These are phyloP conservation scores for Podarcis lilfordi DNA, from an alignment of 2,797 vertebrate species.

Conservation along the genomic window DNA sequence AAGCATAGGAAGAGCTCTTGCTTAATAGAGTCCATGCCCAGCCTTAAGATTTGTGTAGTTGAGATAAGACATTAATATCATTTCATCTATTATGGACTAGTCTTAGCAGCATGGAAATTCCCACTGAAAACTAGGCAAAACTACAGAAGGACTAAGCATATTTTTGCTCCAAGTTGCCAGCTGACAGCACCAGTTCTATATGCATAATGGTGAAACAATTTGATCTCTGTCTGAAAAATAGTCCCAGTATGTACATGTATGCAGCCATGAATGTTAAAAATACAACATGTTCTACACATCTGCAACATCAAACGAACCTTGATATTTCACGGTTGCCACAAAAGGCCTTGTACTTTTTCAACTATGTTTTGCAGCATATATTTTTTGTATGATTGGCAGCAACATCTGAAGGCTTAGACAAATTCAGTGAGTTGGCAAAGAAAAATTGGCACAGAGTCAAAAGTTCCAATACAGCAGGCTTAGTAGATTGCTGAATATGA, in stretches of 20 bases:
- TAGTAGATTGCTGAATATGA: background rate
- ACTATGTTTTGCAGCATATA: background rate
- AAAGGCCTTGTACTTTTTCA: background rate
- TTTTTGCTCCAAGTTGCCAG: constrained; percentile 26
- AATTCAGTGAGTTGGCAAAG: constrained; percentile 49
- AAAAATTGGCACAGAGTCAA: constrained; percentile 51
- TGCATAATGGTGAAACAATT: constrained; percentile 47
- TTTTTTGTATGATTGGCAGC: background rate
- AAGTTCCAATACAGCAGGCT: background rate
- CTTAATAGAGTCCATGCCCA: constrained; percentile 56
- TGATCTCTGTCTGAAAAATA: constrained; percentile 52
- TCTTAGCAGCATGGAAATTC: constrained; percentile 44
- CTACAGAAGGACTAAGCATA: constrained; percentile 5
- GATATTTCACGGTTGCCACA: background rate
- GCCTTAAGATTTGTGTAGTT: constrained; percentile 62
- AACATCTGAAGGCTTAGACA: constrained; percentile 13
- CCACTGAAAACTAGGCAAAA: constrained; percentile 50
- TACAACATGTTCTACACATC: constrained; percentile 19
- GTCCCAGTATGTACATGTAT: constrained; percentile 48
- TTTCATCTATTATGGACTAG: constrained; percentile 37
- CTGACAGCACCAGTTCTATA: constrained; percentile 47
- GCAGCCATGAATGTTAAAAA: constrained; percentile 33
- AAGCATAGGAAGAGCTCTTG: constrained; percentile 59
- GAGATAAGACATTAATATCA: constrained; percentile 69
- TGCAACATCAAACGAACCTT: constrained; percentile 26